These are phyloP conservation scores for Galago senegalensis DNA, from an alignment of 2,797 vertebrate genomes.

Conservation along the genomic window DNA sequence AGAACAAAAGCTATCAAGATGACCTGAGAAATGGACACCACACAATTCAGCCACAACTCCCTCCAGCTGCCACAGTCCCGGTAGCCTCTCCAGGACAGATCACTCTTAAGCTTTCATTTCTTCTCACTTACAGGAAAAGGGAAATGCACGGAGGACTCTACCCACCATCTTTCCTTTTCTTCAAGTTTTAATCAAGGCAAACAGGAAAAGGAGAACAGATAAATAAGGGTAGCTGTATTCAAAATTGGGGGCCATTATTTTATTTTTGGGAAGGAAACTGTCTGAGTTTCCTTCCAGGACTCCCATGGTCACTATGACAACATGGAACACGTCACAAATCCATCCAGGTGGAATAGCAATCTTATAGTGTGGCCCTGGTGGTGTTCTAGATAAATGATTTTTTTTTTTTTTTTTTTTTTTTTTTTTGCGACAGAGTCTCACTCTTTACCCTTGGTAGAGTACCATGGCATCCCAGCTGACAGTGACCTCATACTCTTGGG, in stretches of 20 bases:
- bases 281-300: not conserved
- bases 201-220: not conserved
- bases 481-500: too few species aligned
- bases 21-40: not conserved
- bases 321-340: not conserved
- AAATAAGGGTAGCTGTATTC: not conserved
- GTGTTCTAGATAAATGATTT: not conserved
- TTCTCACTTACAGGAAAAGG: not conserved
- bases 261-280: not conserved
- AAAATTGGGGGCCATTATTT: not conserved
- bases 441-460: too few species aligned
- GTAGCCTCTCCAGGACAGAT: too few species aligned
- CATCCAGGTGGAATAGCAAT: not conserved
- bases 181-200: not conserved
- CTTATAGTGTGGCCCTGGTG: not conserved
- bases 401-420: too few species aligned
- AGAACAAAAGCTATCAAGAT: not conserved
- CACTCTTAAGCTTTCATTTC: not conserved
- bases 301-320: not conserved
- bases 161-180: not conserved
- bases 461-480: too few species aligned
- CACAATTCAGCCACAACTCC: too few species aligned
- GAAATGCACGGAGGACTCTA: not conserved
- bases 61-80: not conserved
- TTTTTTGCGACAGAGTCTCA: too few species aligned